These are phyloP conservation scores for Drosophila neotestacea DNA, from an alignment of 2,888 invertebrate genomes.

Conservation along the genomic window DNA sequence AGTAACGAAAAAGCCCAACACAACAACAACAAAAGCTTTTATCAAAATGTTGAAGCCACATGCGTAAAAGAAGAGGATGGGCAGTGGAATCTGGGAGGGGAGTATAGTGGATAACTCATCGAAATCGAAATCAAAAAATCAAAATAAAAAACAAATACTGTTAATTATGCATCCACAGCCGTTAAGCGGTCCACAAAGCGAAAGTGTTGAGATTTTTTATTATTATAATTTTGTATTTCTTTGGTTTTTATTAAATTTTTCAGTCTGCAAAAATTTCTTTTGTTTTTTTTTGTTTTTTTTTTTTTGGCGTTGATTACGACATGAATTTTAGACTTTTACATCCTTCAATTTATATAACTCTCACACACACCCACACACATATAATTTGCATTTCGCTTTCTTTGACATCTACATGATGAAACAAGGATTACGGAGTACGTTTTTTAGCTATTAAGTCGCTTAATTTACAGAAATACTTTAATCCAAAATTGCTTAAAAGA, in stretches of 20 bases:
- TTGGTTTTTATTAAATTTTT: conserved; percentile 13
- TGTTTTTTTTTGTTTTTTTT: conserved; percentile 24
- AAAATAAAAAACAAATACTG: conserved; percentile 40
- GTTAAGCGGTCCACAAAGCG: conserved; percentile 45
- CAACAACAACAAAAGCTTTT: conserved; percentile 30
- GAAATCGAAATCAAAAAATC: conserved; percentile 42
- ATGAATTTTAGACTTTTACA: conserved; percentile 47
- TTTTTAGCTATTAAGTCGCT: too few relatives aligned
- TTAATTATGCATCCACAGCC: conserved; percentile 65
- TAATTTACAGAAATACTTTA: too few relatives aligned
- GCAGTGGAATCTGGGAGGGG: not conserved
- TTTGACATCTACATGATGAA: conserved; percentile 5
- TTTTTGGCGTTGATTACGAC: conserved; percentile 60
- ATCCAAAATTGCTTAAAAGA: too few relatives aligned
- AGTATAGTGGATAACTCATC: not conserved
- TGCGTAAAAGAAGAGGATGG: not conserved
- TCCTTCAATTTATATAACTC: conserved; percentile 73
- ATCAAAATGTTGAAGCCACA: conserved; percentile 55
- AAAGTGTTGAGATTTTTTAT: conserved; percentile 53
- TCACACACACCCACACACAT: conserved; percentile 20
- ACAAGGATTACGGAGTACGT: too few relatives aligned
- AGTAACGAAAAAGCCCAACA: conserved; percentile 54
- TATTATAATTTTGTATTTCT: conserved; percentile 1
- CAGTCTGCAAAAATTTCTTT: conserved; percentile 49
- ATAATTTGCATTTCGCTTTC: conserved; percentile 57